Percentiles rank a stretch among this genome's conserved stretches.
Evolutionary conservation across 2,888 invertebrate species (phyloP).

Genomic region (Cetonia aurata): DNA sequence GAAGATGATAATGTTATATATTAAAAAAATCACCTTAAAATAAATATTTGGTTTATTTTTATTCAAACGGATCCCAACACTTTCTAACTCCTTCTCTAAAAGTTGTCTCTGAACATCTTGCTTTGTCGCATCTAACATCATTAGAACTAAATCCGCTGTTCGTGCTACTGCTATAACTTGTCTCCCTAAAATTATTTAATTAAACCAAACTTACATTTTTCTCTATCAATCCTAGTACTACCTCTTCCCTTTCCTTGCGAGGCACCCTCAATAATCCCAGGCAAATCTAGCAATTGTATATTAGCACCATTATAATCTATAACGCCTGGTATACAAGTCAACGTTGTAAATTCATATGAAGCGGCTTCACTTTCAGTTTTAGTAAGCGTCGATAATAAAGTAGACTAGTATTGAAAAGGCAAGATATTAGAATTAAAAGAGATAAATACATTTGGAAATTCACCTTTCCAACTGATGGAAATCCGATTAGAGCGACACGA

Average conservation of each 20-base stretch:
- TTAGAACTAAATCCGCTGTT: constrained; percentile 96
- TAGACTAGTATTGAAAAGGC: constrained; percentile 76
- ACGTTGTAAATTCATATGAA: constrained; percentile 97
- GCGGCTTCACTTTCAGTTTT: constrained; percentile 98
- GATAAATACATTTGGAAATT: constrained; percentile 50
- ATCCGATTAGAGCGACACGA: constrained; percentile 96
- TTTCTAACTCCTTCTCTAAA: constrained; percentile 95
- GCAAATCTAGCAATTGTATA: constrained; percentile 97
- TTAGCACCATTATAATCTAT: constrained; percentile 99
- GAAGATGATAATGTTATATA: too few relatives aligned
- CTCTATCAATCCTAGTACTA: constrained; percentile 29
- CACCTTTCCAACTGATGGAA: constrained; percentile 98
- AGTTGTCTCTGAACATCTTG: constrained; percentile 94
- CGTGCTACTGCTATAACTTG: constrained; percentile 97
- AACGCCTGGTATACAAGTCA: constrained; percentile 99
- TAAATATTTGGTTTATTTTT: constrained; percentile 97
- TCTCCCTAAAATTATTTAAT: constrained; percentile 54
- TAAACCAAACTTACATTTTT: constrained; percentile 6
- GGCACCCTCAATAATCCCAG: constrained; percentile 99
- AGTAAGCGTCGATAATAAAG: constrained; percentile 93
- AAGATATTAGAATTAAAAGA: neutral
- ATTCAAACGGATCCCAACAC: constrained; percentile 97
- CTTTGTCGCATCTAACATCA: constrained; percentile 99
- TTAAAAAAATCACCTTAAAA: constrained; percentile 81
- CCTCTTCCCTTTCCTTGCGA: constrained; percentile 76